Base-by-base conservation (phyloP, 2,797 vertebrate genomes). In the Poeciliopsis paucimaculata region DNA sequence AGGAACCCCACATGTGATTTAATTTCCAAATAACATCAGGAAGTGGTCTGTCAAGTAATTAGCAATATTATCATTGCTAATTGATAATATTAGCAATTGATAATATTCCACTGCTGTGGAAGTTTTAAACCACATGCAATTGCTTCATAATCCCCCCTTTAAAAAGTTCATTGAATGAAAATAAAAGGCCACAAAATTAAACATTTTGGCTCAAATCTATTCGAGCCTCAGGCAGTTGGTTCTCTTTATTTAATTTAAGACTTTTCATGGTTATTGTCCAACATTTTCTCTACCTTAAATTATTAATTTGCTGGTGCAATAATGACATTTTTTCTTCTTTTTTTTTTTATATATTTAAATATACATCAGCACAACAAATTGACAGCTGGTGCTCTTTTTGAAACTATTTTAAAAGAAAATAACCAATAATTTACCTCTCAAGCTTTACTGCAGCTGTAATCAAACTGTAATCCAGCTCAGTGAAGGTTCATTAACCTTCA, bases 381-480 rank as follows among this genome's bases (percentile, higher is more conserved):
- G 34, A 43, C 20, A 71, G 41, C 23, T 71, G 68, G 26, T 71
- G 1, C 31, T 71, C 2, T 26, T 70, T 45, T 16, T 12, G 23
- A 43, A 70, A 13, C n/a, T 43, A 26, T n/a, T 15, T 70, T 45
- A 13, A n/a, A 43, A 26, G 12, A n/a, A 45, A 45, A 70, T 26
- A 70, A 45, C 28, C 23, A 43, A 43, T 43, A 70, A n/a, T 43
- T 71, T 45, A 45, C 39, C 41, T 71, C 23, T 16, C 26, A 18
- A 11, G 64, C 10, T 9, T 20, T 36, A 23, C 8, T 43, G 12
- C 6, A 62, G 15, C 23, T 71, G 12, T 71, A 71, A 71, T 45
- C 26, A 71, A 71, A n/a, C 39, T 45, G 13, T 71, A 45, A 71
- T 71, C 68, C 41, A 71, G 41, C 26, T 71, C 68, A 71, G 5